Percentiles rank a stretch among this genome's conserved stretches.
These are phyloP conservation scores for Clepsis dumicolana DNA, from an alignment of 2,888 invertebrate genomes.

Conservation along the genomic window DNA sequence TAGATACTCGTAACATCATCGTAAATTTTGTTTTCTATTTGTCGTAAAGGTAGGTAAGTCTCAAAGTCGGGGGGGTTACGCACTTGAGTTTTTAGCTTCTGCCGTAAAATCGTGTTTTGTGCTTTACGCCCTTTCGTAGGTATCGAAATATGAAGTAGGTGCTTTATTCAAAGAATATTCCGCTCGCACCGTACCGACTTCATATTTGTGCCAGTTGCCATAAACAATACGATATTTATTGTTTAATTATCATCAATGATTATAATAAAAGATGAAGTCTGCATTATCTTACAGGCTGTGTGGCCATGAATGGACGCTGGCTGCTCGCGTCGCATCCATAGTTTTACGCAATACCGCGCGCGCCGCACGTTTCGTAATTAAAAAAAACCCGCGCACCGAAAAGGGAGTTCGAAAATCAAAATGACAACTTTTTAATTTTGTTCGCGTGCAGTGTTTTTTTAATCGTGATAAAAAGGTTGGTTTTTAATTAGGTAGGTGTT, in stretches of 20 bases:
- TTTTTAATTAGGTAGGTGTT: neutral
- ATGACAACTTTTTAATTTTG: conserved; percentile 26
- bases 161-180: conserved; percentile 4
- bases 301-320: conserved; percentile 22
- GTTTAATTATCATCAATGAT: conserved; percentile 17
- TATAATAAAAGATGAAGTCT: conserved; percentile 17
- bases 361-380: conserved; percentile 32
- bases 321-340: conserved; percentile 24
- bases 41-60: too few relatives aligned
- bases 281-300: conserved; percentile 18
- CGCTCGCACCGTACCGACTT: too few relatives aligned
- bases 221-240: conserved; percentile 14
- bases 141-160: too few relatives aligned
- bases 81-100: too few relatives aligned
- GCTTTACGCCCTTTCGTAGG: too few relatives aligned
- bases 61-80: too few relatives aligned
- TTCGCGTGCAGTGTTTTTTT: conserved; percentile 23
- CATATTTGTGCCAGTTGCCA: too few relatives aligned
- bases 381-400: conserved; percentile 20
- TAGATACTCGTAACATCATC: too few relatives aligned
- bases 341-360: conserved; percentile 34
- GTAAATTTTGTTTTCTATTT: too few relatives aligned
- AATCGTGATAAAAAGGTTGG: conserved; percentile 19
- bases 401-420: conserved; percentile 16
- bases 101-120: too few relatives aligned